phyloP scores from a whole-genome alignment of 2,888 invertebrate species.

The Stenoptilia bipunctidactyla region DNA sequence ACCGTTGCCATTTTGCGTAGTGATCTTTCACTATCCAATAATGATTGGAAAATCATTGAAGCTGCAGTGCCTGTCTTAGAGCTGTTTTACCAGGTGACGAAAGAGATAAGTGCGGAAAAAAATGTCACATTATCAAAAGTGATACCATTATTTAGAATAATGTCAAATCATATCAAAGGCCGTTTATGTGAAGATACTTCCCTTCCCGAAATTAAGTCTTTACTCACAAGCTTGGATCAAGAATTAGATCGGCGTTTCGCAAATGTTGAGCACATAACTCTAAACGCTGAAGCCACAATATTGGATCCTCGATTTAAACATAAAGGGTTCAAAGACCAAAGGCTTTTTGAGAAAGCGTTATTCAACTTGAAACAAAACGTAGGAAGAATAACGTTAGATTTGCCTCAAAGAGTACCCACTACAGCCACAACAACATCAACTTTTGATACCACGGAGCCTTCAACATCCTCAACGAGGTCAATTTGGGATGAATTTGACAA shows the following conservation, averaged over 20 bases:
- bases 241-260: too few relatives aligned
- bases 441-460: too few relatives aligned
- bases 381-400: too few relatives aligned
- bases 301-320: constrained; percentile 1
- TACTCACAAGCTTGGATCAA: too few relatives aligned
- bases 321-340: constrained; percentile 3
- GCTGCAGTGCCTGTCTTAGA: constrained; percentile 8
- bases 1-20: constrained; percentile 7
- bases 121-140: constrained; percentile 9
- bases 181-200: too few relatives aligned
- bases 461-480: too few relatives aligned
- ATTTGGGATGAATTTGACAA: too few relatives aligned
- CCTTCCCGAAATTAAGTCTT: constrained; percentile 8
- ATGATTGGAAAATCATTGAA: constrained; percentile 9
- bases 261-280: neutral
- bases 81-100: constrained; percentile 7
- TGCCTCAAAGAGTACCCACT: too few relatives aligned
- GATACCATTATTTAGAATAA: constrained; percentile 4
- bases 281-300: constrained; percentile 2
- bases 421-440: too few relatives aligned
- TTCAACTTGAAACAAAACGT: neutral
- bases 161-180: neutral
- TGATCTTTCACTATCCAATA: constrained; percentile 6
- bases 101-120: constrained; percentile 7
- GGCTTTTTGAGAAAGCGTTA: neutral